phyloP scores from a whole-genome alignment of 2,113 vertebrate species.

The Mormoops blainvillei region DNA sequence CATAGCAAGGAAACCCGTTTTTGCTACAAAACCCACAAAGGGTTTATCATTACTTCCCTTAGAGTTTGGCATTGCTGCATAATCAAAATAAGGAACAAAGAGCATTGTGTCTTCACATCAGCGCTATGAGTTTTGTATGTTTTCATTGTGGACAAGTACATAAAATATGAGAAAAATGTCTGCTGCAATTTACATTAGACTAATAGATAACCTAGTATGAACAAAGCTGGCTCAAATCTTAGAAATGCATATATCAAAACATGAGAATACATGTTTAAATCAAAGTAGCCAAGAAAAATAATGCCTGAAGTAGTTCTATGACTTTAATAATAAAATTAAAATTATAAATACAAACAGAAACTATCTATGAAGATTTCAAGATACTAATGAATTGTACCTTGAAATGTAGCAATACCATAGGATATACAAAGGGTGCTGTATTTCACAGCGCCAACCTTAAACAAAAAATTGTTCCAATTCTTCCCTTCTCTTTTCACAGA shows the following conservation, averaged over 20 bases:
- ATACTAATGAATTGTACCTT: not conserved
- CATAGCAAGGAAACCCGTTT: conserved; percentile 41
- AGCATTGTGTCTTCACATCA: not conserved
- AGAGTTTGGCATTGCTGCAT: not conserved
- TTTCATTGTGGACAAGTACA: not conserved
- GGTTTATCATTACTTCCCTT: not conserved
- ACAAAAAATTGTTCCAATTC: not conserved
- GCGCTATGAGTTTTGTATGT: not conserved
- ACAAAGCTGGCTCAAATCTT: not conserved
- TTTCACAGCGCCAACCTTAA: not conserved
- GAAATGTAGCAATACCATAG: not conserved
- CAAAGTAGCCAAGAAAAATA: not conserved
- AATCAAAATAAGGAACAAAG: not conserved
- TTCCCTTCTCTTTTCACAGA: not conserved
- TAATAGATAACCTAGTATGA: not conserved
- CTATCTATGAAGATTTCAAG: not conserved
- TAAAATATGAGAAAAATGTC: not conserved
- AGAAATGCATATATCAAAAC: not conserved
- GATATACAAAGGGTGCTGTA: not conserved
- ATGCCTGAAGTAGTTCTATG: not conserved
- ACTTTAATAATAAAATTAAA: not conserved
- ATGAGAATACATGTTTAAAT: not conserved
- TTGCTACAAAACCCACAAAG: conserved; percentile 2
- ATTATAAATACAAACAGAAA: not conserved
- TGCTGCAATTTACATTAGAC: not conserved